Conservation (phyloP, 2,113 vertebrate species). For the Acanthisitta chloris region DNA sequence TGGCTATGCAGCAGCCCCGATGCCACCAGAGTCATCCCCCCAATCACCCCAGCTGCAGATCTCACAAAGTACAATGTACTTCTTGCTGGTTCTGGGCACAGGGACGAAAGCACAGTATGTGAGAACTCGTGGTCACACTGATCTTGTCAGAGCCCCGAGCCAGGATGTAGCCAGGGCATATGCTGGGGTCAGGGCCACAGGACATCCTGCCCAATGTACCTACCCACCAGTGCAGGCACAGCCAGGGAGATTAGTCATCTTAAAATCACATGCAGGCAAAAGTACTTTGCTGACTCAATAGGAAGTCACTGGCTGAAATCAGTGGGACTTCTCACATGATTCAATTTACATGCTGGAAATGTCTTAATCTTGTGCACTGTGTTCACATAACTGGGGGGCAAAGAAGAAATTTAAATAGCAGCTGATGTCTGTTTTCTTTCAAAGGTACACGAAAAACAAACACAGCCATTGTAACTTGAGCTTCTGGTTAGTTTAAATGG, state of each 20-base stretch:
- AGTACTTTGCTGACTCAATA: constrained; percentile 35
- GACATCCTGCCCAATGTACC: not conserved
- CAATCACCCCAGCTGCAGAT: fast-evolving
- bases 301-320: constrained; percentile 34
- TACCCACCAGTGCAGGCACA: fast-evolving
- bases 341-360: not conserved
- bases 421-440: not conserved
- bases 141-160: not conserved
- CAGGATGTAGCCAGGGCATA: not conserved
- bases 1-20: not conserved
- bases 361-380: not conserved
- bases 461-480: not conserved
- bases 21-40: not conserved
- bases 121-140: fast-evolving
- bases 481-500: not conserved
- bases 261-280: not conserved
- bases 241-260: not conserved
- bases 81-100: not conserved
- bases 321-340: not conserved
- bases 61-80: not conserved
- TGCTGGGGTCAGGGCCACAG: not conserved
- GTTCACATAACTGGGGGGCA: not conserved
- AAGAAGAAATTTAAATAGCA: not conserved
- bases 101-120: fast-evolving
- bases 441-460: not conserved